Evolutionary conservation across 2,797 vertebrate species (phyloP), one percentile per base, ranked within the genome.

Genomic region (Coendou prehensilis): DNA sequence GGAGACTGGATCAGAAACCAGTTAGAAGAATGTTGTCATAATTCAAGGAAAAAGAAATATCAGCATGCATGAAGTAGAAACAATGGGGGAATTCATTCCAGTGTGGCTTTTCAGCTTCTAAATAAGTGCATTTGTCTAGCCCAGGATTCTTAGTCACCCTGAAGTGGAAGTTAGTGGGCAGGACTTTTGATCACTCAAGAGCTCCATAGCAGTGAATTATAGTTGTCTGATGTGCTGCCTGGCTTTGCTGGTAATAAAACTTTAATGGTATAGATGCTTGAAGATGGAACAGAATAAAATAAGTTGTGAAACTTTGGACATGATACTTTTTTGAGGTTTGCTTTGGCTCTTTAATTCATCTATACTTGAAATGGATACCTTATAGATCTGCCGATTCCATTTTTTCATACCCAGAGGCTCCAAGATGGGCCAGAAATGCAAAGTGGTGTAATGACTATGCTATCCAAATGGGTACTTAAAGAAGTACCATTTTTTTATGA

Each of bases 21-120:
- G 2, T 75, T 50, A 87, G 54, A 37, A 91, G 56, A 88, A 18
- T 37, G 1, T 79, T 94, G 41, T 56, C 45, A 59, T 83, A 87
- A 80, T 91, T 95, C 14, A 86, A 93, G 80, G 37, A 88, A 94
- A 91, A 93, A 75, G 20, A 41, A 95, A 76, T 89, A 78, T 37
- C 5, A 78, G 45, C 7, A 37, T 90, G 86, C 11, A 41, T 76
- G 50, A 95, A 54, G 18, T 47, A 71, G 47, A 83, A 86, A 64
- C 23, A 92, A 95, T 64, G 17, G n/a, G 6, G 47, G 26, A 47
- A 33, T 95, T 95, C 33, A 71, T 90, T 89, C 17, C 93, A 22
- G 33, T 11, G 6, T 97, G 67, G 18, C 22, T 78, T 47, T 75
- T 92, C 14, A 89, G 71, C 57, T 90, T 86, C 22, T 52, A 52